Base-by-base conservation (phyloP, 1,140 invertebrate species). In the Brachionus angularis region DNA sequence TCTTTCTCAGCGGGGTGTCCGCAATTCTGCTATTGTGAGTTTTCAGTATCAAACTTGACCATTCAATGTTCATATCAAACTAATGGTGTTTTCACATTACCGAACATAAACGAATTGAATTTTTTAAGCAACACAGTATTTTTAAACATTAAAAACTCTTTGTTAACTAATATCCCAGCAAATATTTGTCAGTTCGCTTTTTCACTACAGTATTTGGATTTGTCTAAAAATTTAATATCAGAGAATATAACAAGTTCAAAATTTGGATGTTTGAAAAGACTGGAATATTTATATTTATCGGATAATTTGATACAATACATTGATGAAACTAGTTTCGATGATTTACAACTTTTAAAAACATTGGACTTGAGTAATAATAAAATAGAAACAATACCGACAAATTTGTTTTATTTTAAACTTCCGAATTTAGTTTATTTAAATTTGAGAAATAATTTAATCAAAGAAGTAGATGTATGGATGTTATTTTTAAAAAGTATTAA, bases 391-490 rank as follows among this genome's bases (percentile, higher is more conserved):
- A 67, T 67, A 18, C 29, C 16, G 31, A 46, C 14, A 10, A 18
- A 33, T 47, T 21, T 67, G 29, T 67, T 67, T 18, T 67, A 47
- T 34, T 34, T 18, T 50, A 67, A 47, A 36, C 42, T 67, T 0
- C 62, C 62, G 8, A 36, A 46, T 36, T 46, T 67, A 23, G 12
- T 25, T 21, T 29, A 1, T 12, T 33, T 67, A 27, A 67, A 33
- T 47, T 14, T 67, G 12, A 46, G 31, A 46, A 14, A 16, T 31
- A 67, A 67, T 23, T 23, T 12, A 67, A 33, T 67, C 3, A 27
- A 46, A 23, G 42, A 67, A 67, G 4, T 67, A 36, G 62, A 67
- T 49, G 31, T 47, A 21, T 67, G 62, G 62, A 33, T 67, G 25
- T 34, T 67, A 25, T 47, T n/a, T 67, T 67, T 67, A n/a, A 49